Percentiles rank a stretch among this genome's conserved stretches.
phyloP scores from a whole-genome alignment of 2,888 invertebrate genomes.

The Phlogophora meticulosa region DNA sequence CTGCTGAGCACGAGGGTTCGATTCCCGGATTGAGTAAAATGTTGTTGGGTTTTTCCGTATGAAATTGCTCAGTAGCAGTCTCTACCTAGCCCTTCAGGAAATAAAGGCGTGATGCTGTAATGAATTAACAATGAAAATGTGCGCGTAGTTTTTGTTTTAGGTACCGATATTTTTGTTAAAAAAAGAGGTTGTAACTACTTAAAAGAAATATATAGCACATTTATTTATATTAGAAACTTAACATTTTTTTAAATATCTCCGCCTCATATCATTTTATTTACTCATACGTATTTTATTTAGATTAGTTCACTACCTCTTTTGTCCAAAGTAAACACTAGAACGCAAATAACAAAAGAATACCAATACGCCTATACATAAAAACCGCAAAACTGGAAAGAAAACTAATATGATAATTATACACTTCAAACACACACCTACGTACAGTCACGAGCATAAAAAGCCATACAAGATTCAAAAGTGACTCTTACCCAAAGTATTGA shows the following conservation, averaged over 20 bases:
- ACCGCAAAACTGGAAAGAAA: neutral
- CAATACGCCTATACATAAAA: conserved; percentile 4
- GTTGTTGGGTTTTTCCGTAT: too few relatives aligned
- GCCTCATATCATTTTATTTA: neutral
- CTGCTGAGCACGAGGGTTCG: too few relatives aligned
- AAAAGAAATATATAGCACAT: neutral
- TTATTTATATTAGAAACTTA: neutral
- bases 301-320: neutral
- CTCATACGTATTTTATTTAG: neutral
- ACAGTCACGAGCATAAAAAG: too few relatives aligned
- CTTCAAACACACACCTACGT: too few relatives aligned
- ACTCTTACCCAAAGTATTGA: too few relatives aligned
- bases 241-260: neutral
- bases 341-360: conserved; percentile 10
- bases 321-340: neutral
- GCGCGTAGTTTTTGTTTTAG: conserved; percentile 17
- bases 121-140: conserved; percentile 22
- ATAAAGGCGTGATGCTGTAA: too few relatives aligned
- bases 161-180: conserved; percentile 3
- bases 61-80: too few relatives aligned
- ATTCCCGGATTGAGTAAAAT: too few relatives aligned
- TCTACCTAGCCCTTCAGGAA: too few relatives aligned
- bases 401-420: neutral
- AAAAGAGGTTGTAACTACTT: neutral
- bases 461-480: too few relatives aligned